A percentile compares a stretch with the other conserved stretches of the same genome.
Evolutionary conservation across 1,140 invertebrate species (phyloP).

Genomic region (Diabrotica virgifera): DNA sequence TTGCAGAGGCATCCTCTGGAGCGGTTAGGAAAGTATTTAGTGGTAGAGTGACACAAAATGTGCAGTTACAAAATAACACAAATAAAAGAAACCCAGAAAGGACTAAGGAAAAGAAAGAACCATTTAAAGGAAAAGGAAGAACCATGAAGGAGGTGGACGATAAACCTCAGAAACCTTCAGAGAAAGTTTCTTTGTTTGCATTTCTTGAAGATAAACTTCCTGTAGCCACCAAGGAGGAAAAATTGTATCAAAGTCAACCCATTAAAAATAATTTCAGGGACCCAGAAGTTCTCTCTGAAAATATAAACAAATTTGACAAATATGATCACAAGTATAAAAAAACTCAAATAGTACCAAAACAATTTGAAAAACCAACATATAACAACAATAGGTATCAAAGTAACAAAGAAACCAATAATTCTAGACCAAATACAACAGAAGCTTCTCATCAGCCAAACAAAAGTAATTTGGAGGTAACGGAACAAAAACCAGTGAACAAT

Average conservation of each 20-base stretch:
- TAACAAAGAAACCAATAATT: not conserved
- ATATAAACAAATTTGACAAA: not conserved
- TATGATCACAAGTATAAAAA: not conserved
- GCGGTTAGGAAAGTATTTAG: constrained; percentile 77
- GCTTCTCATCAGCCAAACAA: not conserved
- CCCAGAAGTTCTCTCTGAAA: not conserved
- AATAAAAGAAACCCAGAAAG: constrained; percentile 54
- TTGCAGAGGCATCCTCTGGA: constrained; percentile 78
- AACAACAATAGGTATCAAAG: not conserved
- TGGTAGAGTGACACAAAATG: constrained; percentile 64
- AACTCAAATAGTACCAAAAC: constrained; percentile 3
- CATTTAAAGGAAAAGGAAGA: constrained; percentile 46
- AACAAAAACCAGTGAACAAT: not conserved
- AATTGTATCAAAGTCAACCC: constrained; percentile 14
- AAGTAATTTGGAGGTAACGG: not conserved
- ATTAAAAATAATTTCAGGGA: constrained; percentile 14
- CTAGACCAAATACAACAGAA: not conserved
- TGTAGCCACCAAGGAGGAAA: constrained; percentile 40
- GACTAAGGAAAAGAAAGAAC: constrained; percentile 46
- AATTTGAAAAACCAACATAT: constrained; percentile 10
- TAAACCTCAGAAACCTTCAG: constrained; percentile 69
- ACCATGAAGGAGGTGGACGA: constrained; percentile 51
- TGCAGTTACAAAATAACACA: constrained; percentile 64
- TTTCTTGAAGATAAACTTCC: constrained; percentile 82
- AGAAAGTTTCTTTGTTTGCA: constrained; percentile 82